Evolutionary conservation across 2,797 vertebrate genomes (phyloP).

Genomic region (Catamblyrhynchus diadema): DNA sequence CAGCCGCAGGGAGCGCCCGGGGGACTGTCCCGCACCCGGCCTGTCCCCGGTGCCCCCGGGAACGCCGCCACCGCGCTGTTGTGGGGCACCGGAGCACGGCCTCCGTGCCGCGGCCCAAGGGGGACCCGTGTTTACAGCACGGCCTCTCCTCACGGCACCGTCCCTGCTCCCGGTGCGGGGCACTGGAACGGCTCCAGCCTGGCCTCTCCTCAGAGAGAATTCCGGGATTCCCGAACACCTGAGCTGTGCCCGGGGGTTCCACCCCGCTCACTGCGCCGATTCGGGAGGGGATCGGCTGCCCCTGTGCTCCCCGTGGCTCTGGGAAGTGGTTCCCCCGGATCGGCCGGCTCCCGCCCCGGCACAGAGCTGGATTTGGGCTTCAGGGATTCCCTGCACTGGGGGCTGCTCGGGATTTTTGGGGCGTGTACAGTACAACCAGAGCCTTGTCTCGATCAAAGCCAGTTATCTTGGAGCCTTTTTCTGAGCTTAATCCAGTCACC

Average conservation of each 20-base stretch:
- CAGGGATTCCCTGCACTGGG: fast-evolving
- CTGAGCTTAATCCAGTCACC: not conserved
- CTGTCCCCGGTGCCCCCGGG: not conserved
- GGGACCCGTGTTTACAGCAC: fast-evolving
- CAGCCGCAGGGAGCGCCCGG: not conserved
- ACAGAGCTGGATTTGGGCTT: fast-evolving
- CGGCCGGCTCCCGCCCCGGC: fast-evolving
- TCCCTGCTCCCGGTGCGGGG: not conserved
- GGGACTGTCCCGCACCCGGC: not conserved
- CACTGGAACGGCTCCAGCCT: not conserved
- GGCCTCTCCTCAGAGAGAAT: not conserved
- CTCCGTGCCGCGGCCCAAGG: not conserved
- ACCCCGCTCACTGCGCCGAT: fast-evolving
- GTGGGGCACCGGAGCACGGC: not conserved
- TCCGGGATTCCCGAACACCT: fast-evolving
- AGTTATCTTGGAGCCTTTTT: not conserved
- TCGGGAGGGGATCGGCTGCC: fast-evolving
- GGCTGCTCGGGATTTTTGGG: not conserved
- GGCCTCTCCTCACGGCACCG: not conserved
- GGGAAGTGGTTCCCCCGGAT: not conserved
- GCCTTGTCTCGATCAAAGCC: not conserved
- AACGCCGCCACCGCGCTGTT: not conserved
- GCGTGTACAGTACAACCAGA: fast-evolving
- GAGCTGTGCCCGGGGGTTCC: not conserved
- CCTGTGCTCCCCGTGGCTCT: fast-evolving